Base-by-base conservation (phyloP, 2,888 invertebrate species). In the Chrysina gloriosa region DNA sequence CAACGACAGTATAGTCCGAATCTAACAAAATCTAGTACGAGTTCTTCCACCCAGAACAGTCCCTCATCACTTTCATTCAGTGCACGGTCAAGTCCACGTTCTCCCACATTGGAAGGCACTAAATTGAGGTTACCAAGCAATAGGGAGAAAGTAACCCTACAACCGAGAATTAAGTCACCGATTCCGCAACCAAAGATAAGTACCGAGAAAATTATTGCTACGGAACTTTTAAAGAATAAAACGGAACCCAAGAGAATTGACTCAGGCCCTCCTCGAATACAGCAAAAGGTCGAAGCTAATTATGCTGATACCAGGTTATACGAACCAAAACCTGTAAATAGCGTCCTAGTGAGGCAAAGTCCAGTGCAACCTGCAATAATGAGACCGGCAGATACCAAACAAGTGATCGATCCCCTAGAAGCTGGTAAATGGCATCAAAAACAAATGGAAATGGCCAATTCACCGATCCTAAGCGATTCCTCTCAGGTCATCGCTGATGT, bases 181-280 rank as follows among this genome's bases (percentile, higher is more conserved):
- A 78, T 83, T 65, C 82, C 83, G 2, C 76, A 77, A 63, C 76
- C 78, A 50, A 76, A 77, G 70, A 74, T 82, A 4, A 81, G 81
- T 68, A 79, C 83, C 1, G 82, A 83, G 67, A 82, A 81, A 73
- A 77, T 82, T 14, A 82, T 83, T 58, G 82, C 82, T 2, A 83
- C 82, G 0, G 82, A 83, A 72, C 74, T 83, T 7, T 65, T 83
- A 50, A 79, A 80, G 67, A 74, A 72, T 52, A 67, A 67, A 27
- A 27, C 67, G 0, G 63, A 69, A 64, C 6, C 48, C 11, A 58
- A 63, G 16, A 74, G 76, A 2, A 73, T 67, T 23, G 70, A 73
- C 52, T 56, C 34, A 16, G 74, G 76, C 1, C 76, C 77, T 5
- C 74, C 75, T 5, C 74, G 77, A 11, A 78, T 74, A 61, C 81